phyloP scores from a whole-genome alignment of 2,888 invertebrate species.

The Ethmia dodecea region DNA sequence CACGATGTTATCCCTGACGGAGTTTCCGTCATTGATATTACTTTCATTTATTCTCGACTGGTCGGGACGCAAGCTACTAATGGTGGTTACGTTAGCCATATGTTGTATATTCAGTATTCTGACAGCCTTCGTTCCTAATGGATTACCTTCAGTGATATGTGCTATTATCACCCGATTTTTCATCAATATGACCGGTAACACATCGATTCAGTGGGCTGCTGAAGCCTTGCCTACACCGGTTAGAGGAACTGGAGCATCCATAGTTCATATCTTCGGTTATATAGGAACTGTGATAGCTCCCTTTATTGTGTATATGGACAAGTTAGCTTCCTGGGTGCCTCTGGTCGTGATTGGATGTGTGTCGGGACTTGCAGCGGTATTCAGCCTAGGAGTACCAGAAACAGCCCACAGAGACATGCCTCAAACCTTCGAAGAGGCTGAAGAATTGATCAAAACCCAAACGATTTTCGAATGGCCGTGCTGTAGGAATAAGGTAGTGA shows the following conservation, averaged over 20 bases:
- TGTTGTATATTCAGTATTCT: conserved; percentile 39
- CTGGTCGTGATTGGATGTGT: conserved; percentile 36
- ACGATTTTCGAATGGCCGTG: conserved; percentile 45
- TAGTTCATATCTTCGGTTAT: conserved; percentile 50
- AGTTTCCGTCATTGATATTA: conserved; percentile 47
- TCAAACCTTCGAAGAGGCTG: conserved; percentile 56
- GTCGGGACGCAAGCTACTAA: conserved; percentile 45
- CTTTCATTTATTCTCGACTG: conserved; percentile 45
- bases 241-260: conserved; percentile 44
- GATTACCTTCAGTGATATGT: conserved; percentile 43
- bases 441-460: conserved; percentile 35
- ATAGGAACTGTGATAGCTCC: conserved; percentile 47
- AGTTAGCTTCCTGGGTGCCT: conserved; percentile 43
- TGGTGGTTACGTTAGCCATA: conserved; percentile 26
- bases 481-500: too few relatives aligned
- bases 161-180: conserved; percentile 50
- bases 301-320: conserved; percentile 50
- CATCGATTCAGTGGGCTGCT: conserved; percentile 48
- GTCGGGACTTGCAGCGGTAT: conserved; percentile 29
- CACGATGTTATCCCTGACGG: conserved; percentile 49
- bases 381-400: conserved; percentile 47
- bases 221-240: conserved; percentile 54
- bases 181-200: conserved; percentile 45
- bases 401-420: conserved; percentile 54
- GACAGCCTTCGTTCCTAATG: conserved; percentile 37